phyloP scores from a whole-genome alignment of 2,888 invertebrate genomes.

The Sarcophaga carnaria region DNA sequence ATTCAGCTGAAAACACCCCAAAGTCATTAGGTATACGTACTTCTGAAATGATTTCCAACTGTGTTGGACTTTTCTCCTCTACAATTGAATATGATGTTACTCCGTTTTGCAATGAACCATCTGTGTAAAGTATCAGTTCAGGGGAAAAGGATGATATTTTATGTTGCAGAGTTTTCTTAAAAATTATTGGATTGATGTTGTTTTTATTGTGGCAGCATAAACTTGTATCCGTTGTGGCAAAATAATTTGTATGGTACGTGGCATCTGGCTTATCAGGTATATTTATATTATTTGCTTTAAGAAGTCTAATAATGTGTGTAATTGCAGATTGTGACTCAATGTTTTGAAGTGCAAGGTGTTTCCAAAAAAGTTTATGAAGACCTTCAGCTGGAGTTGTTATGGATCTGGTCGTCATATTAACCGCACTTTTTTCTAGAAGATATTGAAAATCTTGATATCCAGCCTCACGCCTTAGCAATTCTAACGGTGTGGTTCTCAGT shows the following conservation, averaged over 20 bases:
- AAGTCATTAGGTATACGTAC: neutral
- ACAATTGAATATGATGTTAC: conserved; percentile 2
- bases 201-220: too few relatives aligned
- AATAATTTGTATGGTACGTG: too few relatives aligned
- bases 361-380: too few relatives aligned
- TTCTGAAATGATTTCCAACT: neutral
- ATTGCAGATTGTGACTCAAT: too few relatives aligned
- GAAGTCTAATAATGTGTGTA: too few relatives aligned
- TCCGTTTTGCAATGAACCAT: conserved; percentile 12
- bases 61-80: neutral
- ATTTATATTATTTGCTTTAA: too few relatives aligned
- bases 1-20: conserved; percentile 26
- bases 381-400: neutral
- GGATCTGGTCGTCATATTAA: neutral
- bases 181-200: neutral
- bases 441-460: neutral
- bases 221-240: too few relatives aligned
- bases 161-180: neutral
- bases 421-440: neutral
- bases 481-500: conserved; percentile 22
- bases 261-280: too few relatives aligned
- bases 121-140: conserved; percentile 18
- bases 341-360: too few relatives aligned
- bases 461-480: neutral
- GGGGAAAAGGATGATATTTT: conserved; percentile 6